A percentile compares a stretch with the other conserved stretches of the same genome.
Conservation (phyloP, 2,888 invertebrate species). For the Podotricha telesiphe region DNA sequence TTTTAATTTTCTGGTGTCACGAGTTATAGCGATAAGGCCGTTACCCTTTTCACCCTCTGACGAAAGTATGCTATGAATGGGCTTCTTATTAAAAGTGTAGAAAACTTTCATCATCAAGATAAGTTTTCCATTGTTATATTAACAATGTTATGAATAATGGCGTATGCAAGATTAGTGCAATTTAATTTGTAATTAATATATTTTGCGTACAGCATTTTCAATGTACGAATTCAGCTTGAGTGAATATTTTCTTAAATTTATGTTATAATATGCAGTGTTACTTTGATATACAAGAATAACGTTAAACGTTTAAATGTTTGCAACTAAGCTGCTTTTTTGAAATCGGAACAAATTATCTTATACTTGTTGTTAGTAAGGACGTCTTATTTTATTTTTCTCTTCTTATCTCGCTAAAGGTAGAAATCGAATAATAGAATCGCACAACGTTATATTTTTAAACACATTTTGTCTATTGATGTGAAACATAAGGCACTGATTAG, state of each 20-base stretch:
- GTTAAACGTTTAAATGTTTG: too few relatives aligned
- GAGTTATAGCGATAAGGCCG: slow-evolving; percentile 74
- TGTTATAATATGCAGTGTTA: too few relatives aligned
- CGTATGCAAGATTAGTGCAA: slow-evolving; percentile 16
- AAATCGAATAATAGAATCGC: background rate
- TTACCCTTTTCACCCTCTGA: slow-evolving; percentile 59
- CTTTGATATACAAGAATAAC: too few relatives aligned
- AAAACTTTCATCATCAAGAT: slow-evolving; percentile 68
- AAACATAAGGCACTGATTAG: background rate
- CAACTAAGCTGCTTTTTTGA: too few relatives aligned
- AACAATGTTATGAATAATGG: slow-evolving; percentile 52
- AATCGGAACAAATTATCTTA: too few relatives aligned
- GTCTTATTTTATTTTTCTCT: background rate
- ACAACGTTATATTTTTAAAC: background rate
- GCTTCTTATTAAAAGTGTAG: slow-evolving; percentile 75
- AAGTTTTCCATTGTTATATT: slow-evolving; percentile 64
- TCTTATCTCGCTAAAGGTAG: background rate
- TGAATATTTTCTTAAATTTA: too few relatives aligned
- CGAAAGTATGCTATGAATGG: slow-evolving; percentile 74
- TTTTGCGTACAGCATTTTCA: too few relatives aligned
- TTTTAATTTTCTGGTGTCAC: slow-evolving; percentile 82
- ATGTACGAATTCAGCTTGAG: too few relatives aligned
- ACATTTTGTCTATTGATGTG: background rate
- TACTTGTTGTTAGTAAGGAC: too few relatives aligned
- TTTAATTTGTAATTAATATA: background rate